Base-by-base conservation (phyloP, 2,888 invertebrate genomes). In the Amphipyra berbera region DNA sequence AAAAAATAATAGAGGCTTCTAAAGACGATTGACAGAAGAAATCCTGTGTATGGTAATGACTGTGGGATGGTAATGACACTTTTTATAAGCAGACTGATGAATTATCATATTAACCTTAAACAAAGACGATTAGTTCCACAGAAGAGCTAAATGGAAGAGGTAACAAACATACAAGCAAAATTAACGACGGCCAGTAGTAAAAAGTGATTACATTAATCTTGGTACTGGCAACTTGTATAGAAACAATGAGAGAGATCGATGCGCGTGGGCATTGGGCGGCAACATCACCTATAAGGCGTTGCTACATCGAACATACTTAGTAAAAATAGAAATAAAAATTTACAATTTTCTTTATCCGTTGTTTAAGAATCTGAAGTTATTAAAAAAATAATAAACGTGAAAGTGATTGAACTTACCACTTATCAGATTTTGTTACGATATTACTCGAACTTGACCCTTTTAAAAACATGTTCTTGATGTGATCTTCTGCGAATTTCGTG, bases 231-330 rank as follows among this genome's bases (percentile, higher is more conserved):
- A 56, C 52, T 67, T 59, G 47, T 52, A 53, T 60, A 61, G 67
- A 85, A 88, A 91, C 91, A 92, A 91, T 91, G 84, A 85, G 87
- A 86, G 87, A 88, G 85, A 88, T 89, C 85, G 63, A 62, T 79
- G 79, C 82, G 90, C 89, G 92, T 92, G 90, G 91, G 91, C 86
- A 84, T 65, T 70, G 71, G 76, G 81, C 76, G 76, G 71, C 48
- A 47, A 58, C 60, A 53, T 47, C 42, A 55, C 21, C 33, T 48
- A 41, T 60, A 67, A 65, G 68, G 66, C 60, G 48, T 41, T 46
- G 57, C 14, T 67, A 59, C 35, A 76, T 45, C 45, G 65, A 52
- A 33, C 12, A 21, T 2, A 21, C 3, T 21, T 21, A 2, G 21
- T 38, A 8, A 27, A n/a, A 27, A 6, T 40, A 40, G 10, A 15